Percentiles rank a stretch among this genome's conserved stretches.
These are phyloP conservation scores for Simalia tracyae DNA, from an alignment of 2,797 vertebrate genomes.

Conservation along the genomic window DNA sequence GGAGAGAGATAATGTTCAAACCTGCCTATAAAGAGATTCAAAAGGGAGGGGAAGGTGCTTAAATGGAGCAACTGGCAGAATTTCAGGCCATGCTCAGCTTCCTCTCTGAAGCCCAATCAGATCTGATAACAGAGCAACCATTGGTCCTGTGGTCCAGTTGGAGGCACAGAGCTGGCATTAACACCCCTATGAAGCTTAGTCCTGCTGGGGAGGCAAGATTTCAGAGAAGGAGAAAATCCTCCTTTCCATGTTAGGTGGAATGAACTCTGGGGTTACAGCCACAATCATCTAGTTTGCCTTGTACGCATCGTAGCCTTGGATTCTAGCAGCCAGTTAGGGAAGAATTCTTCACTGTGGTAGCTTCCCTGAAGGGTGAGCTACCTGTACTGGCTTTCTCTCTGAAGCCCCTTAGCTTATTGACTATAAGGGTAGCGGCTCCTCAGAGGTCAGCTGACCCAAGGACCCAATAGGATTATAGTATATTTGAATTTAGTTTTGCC, in stretches of 20 bases:
- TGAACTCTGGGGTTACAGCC: neutral
- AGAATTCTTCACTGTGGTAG: neutral
- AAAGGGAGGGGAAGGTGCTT: neutral
- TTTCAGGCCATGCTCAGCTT: conserved; percentile 29
- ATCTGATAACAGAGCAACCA: neutral
- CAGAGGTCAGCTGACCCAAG: neutral
- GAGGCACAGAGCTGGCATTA: neutral
- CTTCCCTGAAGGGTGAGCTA: neutral
- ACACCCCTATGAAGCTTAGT: neutral
- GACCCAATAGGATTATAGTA: neutral
- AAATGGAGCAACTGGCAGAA: conserved; percentile 27
- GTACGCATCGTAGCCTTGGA: neutral
- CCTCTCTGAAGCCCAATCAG: conserved; percentile 11
- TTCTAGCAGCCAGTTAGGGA: neutral
- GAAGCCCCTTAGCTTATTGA: neutral
- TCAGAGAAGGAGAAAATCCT: neutral
- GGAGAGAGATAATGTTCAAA: conserved; percentile 19
- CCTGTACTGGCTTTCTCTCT: neutral
- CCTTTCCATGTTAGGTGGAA: neutral
- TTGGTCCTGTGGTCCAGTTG: neutral
- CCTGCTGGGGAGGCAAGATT: neutral
- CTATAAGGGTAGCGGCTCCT: neutral
- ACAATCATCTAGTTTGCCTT: neutral
- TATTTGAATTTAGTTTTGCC: neutral
- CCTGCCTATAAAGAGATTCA: conserved; percentile 11